phyloP scores from a whole-genome alignment of 2,888 invertebrate species.

The Protodeltote pygarga region DNA sequence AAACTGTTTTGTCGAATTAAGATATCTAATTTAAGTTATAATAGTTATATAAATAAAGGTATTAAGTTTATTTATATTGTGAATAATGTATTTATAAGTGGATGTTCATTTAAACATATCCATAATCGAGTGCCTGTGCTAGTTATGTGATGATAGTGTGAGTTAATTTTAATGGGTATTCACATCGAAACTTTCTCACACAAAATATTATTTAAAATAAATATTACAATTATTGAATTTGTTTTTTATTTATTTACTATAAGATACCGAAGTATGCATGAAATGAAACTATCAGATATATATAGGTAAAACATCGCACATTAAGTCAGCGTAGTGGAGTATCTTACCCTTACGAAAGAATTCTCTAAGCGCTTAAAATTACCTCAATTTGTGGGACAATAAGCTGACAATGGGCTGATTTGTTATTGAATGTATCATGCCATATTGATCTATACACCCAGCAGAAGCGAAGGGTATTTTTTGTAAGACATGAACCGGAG shows the following conservation, averaged over 20 bases:
- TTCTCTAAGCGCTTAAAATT: too few relatives aligned
- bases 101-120: constrained; percentile 51
- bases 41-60: constrained; percentile 47
- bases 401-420: too few relatives aligned
- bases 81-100: constrained; percentile 53
- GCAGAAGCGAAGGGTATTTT: too few relatives aligned
- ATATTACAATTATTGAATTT: constrained; percentile 48
- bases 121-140: constrained; percentile 65
- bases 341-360: too few relatives aligned
- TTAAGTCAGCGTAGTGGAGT: too few relatives aligned
- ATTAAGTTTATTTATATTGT: constrained; percentile 66
- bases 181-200: constrained; percentile 55
- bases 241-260: constrained; percentile 3
- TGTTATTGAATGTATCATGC: too few relatives aligned
- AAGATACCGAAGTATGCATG: background rate
- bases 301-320: background rate
- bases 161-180: constrained; percentile 49
- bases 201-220: constrained; percentile 65
- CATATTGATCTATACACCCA: too few relatives aligned
- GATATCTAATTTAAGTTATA: constrained; percentile 51
- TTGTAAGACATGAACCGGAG: too few relatives aligned
- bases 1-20: constrained; percentile 43
- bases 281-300: too few relatives aligned
- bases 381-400: too few relatives aligned
- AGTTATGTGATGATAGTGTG: constrained; percentile 57